Percentiles rank a stretch among this genome's conserved stretches.
Evolutionary conservation across 1,140 invertebrate genomes (phyloP).

Genomic region (Leptopilina clavipes): DNA sequence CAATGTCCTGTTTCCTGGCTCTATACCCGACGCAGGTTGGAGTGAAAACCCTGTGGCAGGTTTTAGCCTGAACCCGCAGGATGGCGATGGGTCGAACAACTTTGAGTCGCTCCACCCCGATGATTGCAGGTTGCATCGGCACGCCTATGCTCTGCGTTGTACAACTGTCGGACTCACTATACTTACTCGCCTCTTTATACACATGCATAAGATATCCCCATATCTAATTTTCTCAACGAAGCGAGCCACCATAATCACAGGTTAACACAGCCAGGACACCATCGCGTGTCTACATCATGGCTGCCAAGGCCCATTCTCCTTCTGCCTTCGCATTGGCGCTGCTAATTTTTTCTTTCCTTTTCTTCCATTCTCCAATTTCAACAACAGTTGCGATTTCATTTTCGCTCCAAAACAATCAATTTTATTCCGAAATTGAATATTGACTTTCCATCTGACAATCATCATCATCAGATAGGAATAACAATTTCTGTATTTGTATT

Average conservation of each 20-base stretch:
- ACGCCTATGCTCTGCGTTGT: conserved; percentile 64
- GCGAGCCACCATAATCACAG: conserved; percentile 71
- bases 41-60: conserved; percentile 17
- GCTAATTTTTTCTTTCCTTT: conserved; percentile 46
- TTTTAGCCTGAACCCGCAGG: conserved; percentile 37
- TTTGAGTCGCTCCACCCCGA: conserved; percentile 70
- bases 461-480: background rate
- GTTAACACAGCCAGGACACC: conserved; percentile 60
- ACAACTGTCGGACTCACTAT: conserved; percentile 43
- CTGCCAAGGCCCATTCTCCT: conserved; percentile 47
- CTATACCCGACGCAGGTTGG: conserved; percentile 38
- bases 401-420: too few relatives aligned
- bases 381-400: background rate
- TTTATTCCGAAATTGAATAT: too few relatives aligned
- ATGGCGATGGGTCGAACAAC: conserved; percentile 49
- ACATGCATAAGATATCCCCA: conserved; percentile 51
- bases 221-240: conserved; percentile 69
- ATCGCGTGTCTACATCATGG: conserved; percentile 67
- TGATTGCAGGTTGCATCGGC: conserved; percentile 73
- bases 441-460: background rate
- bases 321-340: conserved; percentile 42
- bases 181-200: conserved; percentile 38
- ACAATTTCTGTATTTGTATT: too few relatives aligned
- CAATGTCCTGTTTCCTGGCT: conserved; percentile 41
- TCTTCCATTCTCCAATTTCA: conserved; percentile 26